Percentiles rank a stretch among this genome's conserved stretches.
These are phyloP conservation scores for Nibea albiflora DNA, from an alignment of 2,113 vertebrate species.

Conservation along the genomic window DNA sequence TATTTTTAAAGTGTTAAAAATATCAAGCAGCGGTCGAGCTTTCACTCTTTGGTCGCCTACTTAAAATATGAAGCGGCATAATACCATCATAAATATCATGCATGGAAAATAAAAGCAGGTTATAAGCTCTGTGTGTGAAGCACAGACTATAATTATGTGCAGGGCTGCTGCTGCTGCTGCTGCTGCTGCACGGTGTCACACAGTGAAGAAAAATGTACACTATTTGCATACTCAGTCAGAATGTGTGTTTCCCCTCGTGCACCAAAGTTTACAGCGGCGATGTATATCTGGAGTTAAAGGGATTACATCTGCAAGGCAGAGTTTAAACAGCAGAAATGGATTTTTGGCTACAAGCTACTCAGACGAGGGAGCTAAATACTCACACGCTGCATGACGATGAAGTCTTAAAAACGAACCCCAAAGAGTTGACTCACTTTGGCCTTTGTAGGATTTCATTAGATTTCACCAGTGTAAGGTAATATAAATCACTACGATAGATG, in stretches of 20 bases:
- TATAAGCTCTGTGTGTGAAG: not conserved
- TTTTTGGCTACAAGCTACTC: conserved; percentile 22
- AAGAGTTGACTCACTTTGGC: conserved; percentile 9
- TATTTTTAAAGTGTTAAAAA: not conserved
- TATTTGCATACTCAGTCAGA: conserved; percentile 10
- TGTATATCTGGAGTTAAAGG: conserved; percentile 25
- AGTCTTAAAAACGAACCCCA: not conserved
- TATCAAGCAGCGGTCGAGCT: not conserved
- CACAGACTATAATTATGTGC: not conserved
- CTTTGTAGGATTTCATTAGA: conserved; percentile 10
- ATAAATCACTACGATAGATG: conserved; percentile 47
- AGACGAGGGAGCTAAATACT: not conserved
- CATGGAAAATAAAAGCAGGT: not conserved
- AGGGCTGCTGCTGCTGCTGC: not conserved
- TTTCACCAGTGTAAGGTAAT: not conserved
- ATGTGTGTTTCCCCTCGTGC: not conserved
- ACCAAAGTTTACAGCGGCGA: not conserved
- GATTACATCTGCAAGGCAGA: conserved; percentile 28
- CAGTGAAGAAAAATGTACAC: not conserved
- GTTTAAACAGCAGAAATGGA: conserved; percentile 15
- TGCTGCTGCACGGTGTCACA: not conserved
- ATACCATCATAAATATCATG: not conserved
- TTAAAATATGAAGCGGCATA: not conserved
- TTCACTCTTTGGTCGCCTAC: not conserved
- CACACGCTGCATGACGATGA: not conserved